Base-by-base conservation (phyloP, 2,888 invertebrate species). In the Anorthoa munda region DNA sequence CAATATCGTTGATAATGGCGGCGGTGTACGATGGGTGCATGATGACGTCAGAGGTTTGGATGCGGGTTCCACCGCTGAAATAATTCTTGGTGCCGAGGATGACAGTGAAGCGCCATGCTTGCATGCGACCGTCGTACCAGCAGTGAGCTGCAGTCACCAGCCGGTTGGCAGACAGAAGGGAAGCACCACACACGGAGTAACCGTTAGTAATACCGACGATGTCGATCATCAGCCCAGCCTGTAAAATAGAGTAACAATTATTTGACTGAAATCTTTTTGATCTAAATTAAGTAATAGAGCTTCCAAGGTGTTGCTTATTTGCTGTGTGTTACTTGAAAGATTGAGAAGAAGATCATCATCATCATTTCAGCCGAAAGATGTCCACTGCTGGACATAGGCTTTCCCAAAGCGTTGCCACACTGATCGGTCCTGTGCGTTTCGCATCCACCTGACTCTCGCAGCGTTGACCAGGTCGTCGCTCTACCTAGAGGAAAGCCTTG, bases 211-310 rank as follows among this genome's bases (percentile, higher is more conserved):
- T 0, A 66, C 85, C 87, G 31, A 86, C 59, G 60, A 94, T 86
- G n/a, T 75, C 86, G 69, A 94, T 92, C 17, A 93, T 46, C 1
- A 94, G 77, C 11, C 93, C 93, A 23, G 87, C 93, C 94, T 93
- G 79, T 60, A 39, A 56, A 21, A 18, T 7, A 17, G 5, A 26
- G 46, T 9, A 66, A 21, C 4, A 21, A 21, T 51, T 17, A 65
- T 17, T n/a, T 17, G 5, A n/a, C n/a, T 5, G 2, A 26, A 21
- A 64, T 2, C 4, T 2, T 23, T 21, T 39, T 11, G 0, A 11
- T 21, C 4, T 60, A 9, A 21, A 39, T 39, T 2, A 39, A 39
- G 9, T 9, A 39, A n/a, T n/a, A n/a, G n/a, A n/a, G n/a, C n/a
- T n/a, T n/a, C n/a, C n/a, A n/a, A n/a, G n/a, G n/a, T n/a, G n/a